These are phyloP conservation scores for Tenthredo mesomela DNA, from an alignment of 2,888 invertebrate species.

Conservation along the genomic window DNA sequence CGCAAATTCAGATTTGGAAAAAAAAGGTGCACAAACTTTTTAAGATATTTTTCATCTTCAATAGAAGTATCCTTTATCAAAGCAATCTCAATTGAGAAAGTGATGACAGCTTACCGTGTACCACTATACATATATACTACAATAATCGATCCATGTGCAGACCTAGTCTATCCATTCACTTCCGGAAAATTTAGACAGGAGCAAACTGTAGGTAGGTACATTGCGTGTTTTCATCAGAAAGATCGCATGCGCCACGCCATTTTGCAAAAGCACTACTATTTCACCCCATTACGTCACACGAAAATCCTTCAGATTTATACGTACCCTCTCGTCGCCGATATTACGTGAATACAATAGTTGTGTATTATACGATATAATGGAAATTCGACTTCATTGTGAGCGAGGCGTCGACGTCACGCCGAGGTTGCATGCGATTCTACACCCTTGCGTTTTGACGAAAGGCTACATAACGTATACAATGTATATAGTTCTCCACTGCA, in stretches of 20 bases:
- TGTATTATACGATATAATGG: constrained; percentile 14
- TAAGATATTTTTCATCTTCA: not conserved
- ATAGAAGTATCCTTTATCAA: not conserved
- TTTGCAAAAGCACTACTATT: constrained; percentile 23
- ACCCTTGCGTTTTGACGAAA: not conserved
- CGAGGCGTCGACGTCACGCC: not conserved
- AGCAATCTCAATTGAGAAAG: not conserved
- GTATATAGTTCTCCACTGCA: not conserved
- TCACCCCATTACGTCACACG: constrained; percentile 38
- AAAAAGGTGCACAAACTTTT: too few species aligned
- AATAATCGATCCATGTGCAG: constrained; percentile 26
- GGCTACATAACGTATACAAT: not conserved
- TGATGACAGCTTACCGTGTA: not conserved
- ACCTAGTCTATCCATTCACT: not conserved
- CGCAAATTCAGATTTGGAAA: not conserved
- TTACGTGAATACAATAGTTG: constrained; percentile 28
- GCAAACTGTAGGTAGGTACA: constrained; percentile 18
- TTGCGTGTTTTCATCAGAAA: constrained; percentile 34
- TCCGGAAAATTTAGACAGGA: constrained; percentile 31
- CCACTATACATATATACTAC: not conserved
- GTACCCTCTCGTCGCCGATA: not conserved
- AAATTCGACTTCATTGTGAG: constrained; percentile 14
- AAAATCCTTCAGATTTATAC: constrained; percentile 9
- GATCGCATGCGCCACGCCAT: constrained; percentile 44
- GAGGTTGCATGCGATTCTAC: not conserved